Evolutionary conservation across 2,888 invertebrate genomes (phyloP), one percentile per base, ranked within the genome.

Genomic region (Monopis laevigella): DNA sequence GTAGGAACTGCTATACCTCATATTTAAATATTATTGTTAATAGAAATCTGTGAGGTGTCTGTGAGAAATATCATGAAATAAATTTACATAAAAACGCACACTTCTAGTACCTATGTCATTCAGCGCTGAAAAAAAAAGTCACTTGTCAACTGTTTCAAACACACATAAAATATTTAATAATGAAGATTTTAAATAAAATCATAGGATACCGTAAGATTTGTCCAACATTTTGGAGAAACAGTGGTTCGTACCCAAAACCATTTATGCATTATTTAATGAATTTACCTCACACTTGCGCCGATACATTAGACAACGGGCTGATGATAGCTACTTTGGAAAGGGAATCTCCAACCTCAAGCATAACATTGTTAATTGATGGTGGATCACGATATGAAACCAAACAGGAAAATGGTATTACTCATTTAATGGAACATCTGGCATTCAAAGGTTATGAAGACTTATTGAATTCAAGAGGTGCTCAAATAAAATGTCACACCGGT

Each of bases 371-470:
- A 34, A 51, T 64, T 2, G 57, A 65, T 42, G 63, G 58, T 0
- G 78, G 78, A 1, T 45, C 78, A 0, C 54, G 72, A 7, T 72
- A 55, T 45, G 78, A 78, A 48, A 58, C 51, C 0, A 21, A 46
- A 1, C 48, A 46, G 44, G 58, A 60, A 41, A 65, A 75, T 45
- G 78, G 78, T 1, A 56, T 75, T 11, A 55, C 66, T 0, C 65
- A 75, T 48, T 63, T 77, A 41, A 56, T 78, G 13, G 74, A 73
- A 46, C 75, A 70, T 41, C 50, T 77, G 51, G 67, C 63, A 0
- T 70, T 53, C 46, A 70, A 65, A 48, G 71, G 71, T 21, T 10
- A 21, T 6, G 21, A 17, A 19, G 18, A 36, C 8, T 3, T 12
- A 11, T 21, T 21, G 5, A 12, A n/a, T 10, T 8, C 10, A 6